Percentiles rank a stretch among this genome's conserved stretches.
These are phyloP conservation scores for Taenaris catops DNA, from an alignment of 2,888 invertebrate genomes.

Conservation along the genomic window DNA sequence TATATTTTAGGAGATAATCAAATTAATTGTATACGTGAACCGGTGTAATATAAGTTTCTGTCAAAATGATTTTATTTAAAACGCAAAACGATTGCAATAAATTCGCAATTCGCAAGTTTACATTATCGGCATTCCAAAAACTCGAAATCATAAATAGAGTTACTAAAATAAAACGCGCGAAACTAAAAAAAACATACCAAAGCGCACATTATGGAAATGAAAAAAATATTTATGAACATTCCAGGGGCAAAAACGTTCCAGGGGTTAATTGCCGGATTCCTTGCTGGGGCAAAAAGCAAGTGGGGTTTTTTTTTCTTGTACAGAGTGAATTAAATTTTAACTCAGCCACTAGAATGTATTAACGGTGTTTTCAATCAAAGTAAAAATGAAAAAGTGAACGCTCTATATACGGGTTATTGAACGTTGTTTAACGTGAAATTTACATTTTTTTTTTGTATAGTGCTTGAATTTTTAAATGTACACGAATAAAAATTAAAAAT, in stretches of 20 bases:
- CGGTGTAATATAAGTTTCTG: too few species aligned
- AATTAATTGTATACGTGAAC: too few species aligned
- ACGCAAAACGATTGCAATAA: too few species aligned
- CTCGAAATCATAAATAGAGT: neutral
- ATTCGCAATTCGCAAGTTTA: too few species aligned
- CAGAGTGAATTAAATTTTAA: slow-evolving; percentile 16
- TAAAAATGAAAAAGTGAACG: neutral
- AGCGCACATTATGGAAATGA: slow-evolving; percentile 21
- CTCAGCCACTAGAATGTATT: slow-evolving; percentile 13
- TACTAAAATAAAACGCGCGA: slow-evolving; percentile 7
- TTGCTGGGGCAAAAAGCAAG: slow-evolving; percentile 20
- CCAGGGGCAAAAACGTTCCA: slow-evolving; percentile 20
- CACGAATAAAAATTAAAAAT: too few species aligned
- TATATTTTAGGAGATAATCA: too few species aligned
- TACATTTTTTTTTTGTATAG: neutral
- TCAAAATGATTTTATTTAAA: too few species aligned
- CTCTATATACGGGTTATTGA: slow-evolving; percentile 3
- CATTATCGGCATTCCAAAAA: too few species aligned
- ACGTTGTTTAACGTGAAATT: neutral
- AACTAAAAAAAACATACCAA: slow-evolving; percentile 19
- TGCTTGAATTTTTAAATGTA: neutral
- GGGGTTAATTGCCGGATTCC: slow-evolving; percentile 26
- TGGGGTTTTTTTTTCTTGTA: slow-evolving; percentile 18
- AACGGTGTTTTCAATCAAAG: slow-evolving; percentile 5
- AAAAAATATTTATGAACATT: slow-evolving; percentile 24